phyloP scores from a whole-genome alignment of 2,113 vertebrate genomes.

The Panurus biarmicus region DNA sequence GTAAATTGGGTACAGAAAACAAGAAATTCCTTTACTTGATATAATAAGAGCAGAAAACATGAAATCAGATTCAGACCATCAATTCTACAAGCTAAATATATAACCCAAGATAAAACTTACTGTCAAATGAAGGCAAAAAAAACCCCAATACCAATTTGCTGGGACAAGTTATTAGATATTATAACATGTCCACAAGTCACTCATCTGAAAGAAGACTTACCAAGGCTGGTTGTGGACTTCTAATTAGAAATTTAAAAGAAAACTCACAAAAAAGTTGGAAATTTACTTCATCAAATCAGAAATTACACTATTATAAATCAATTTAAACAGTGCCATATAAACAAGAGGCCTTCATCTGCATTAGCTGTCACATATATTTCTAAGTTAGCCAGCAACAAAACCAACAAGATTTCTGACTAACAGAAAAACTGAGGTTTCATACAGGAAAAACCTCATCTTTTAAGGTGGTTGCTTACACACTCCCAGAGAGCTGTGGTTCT shows the following conservation, averaged over 20 bases:
- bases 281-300: not conserved
- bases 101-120: not conserved
- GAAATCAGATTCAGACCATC: not conserved
- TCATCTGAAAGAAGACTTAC: slow-evolving; percentile 80
- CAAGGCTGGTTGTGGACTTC: slow-evolving; percentile 72
- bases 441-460: not conserved
- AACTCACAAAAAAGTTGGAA: slow-evolving; percentile 18
- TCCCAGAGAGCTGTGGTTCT: not conserved
- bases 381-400: not conserved
- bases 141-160: not conserved
- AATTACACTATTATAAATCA: not conserved
- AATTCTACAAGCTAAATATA: not conserved
- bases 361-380: not conserved
- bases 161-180: not conserved
- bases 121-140: not conserved
- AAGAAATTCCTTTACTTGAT: not conserved
- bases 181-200: not conserved
- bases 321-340: not conserved
- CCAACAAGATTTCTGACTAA: not conserved
- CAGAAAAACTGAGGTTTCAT: not conserved
- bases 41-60: not conserved
- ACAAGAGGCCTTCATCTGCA: not conserved
- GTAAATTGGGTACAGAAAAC: not conserved
- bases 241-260: slow-evolving; percentile 62
- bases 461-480: not conserved